Evolutionary conservation across 2,113 vertebrate genomes (phyloP).

Genomic region (Grammatotria lemairii): DNA sequence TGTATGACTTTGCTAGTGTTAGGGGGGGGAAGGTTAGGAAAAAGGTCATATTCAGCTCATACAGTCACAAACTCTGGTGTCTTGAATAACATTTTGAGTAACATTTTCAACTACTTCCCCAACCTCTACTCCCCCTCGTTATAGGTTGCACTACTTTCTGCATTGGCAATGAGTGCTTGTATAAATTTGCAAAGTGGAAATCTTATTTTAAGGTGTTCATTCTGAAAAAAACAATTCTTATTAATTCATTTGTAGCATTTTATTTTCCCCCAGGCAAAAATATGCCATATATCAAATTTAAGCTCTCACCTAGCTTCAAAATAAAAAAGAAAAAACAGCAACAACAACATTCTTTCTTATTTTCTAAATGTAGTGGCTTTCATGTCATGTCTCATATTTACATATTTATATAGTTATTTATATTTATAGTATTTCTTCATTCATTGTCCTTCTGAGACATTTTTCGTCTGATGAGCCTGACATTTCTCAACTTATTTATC

Average conservation of each 20-base stretch:
- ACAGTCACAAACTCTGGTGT: neutral
- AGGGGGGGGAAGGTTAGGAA: neutral
- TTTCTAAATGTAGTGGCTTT: neutral
- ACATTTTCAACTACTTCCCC: neutral
- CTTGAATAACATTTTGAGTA: neutral
- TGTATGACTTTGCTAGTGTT: neutral
- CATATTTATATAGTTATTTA: neutral
- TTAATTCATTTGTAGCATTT: neutral
- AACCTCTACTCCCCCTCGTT: neutral
- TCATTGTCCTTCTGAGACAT: neutral
- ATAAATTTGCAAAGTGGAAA: neutral
- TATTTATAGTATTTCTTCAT: neutral
- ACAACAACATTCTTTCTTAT: neutral
- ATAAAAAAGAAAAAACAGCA: neutral
- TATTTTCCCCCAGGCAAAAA: slow-evolving; percentile 11
- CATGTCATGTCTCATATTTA: slow-evolving; percentile 11
- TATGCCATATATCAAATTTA: slow-evolving; percentile 9
- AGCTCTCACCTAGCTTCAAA: slow-evolving; percentile 2
- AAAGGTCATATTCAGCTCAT: neutral
- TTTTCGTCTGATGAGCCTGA: neutral
- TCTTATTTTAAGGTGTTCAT: neutral
- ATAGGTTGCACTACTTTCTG: neutral
- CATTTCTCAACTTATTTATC: neutral
- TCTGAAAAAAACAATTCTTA: neutral
- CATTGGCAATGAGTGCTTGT: neutral